Base-by-base conservation (phyloP, 2,888 invertebrate genomes). In the Timema cristinae region DNA sequence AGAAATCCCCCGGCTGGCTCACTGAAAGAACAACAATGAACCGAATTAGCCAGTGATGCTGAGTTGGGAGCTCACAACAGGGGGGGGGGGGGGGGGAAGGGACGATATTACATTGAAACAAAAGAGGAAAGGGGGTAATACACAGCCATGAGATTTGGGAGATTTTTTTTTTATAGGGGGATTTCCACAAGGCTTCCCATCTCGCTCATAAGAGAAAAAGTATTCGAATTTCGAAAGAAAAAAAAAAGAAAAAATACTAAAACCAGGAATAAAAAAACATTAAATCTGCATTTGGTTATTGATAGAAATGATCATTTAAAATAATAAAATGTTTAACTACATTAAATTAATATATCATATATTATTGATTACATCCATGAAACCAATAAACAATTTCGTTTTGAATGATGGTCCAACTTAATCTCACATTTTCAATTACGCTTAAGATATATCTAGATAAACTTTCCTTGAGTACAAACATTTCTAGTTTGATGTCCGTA, bases 1-100 rank as follows among this genome's bases (percentile, higher is more conserved):
- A 92, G 91, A 89, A 90, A 88, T 92, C 92, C 89, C 88, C 88
- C 88, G 89, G 89, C 88, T 90, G 63, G 63, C 63, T 63, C 63
- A 63, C 63, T 63, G 63, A 63, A 63, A 63, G 63, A 63, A 63
- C 63, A 63, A 63, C 63, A 63, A 63, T 63, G 4, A 48, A 47
- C 47, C 63, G 63, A 63, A 63, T 63, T 63, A 63, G 63, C 63
- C 48, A 32, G 47, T 63, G 63, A 48, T 48, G 47, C 48, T 48
- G 63, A 63, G 54, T 13, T 32, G 32, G 32, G 32, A 32, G 32
- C 32, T 32, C 32, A 32, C 32, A 32, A 32, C 32, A 32, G 63
- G 32, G 63, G 63, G 56, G 59, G 9, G 0, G 8, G 32, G 63
- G 7, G 56, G 56, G 56, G 13, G 13, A 10, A 56, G 56, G 16